phyloP scores from a whole-genome alignment of 1,140 invertebrate species.

The Pachypsylla venusta region DNA sequence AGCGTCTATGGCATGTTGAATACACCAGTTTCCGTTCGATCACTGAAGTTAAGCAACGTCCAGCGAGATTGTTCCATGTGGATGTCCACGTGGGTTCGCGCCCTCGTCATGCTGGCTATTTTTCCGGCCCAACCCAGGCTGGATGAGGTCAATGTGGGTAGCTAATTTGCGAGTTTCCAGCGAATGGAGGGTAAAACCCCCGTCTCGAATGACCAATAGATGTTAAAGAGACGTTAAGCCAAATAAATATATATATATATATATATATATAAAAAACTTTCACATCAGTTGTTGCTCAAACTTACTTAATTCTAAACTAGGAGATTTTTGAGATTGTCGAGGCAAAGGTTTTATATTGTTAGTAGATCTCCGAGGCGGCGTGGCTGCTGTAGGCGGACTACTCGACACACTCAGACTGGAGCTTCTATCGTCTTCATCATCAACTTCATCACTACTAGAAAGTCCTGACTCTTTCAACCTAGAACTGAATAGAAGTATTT shows the following conservation, averaged over 20 bases:
- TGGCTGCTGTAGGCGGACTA: slow-evolving; percentile 20
- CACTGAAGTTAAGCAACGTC: too few species aligned
- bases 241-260: background rate
- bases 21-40: too few species aligned
- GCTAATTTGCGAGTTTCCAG: background rate
- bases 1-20: too few species aligned
- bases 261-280: background rate
- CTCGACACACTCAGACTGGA: slow-evolving; percentile 21
- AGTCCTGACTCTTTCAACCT: slow-evolving; percentile 19
- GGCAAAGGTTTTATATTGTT: background rate
- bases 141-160: too few species aligned
- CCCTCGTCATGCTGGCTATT: too few species aligned
- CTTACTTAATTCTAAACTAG: background rate
- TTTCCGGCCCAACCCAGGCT: too few species aligned
- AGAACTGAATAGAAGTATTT: slow-evolving; percentile 7
- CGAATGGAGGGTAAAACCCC: background rate
- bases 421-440: slow-evolving; percentile 10
- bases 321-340: background rate
- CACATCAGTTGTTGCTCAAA: background rate
- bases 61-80: too few species aligned
- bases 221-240: background rate
- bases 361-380: background rate
- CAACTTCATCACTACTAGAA: slow-evolving; percentile 22
- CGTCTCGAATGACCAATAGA: background rate
- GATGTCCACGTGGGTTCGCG: too few species aligned